Evolutionary conservation across 2,797 vertebrate genomes (phyloP).

Genomic region (Cygnus olor): DNA sequence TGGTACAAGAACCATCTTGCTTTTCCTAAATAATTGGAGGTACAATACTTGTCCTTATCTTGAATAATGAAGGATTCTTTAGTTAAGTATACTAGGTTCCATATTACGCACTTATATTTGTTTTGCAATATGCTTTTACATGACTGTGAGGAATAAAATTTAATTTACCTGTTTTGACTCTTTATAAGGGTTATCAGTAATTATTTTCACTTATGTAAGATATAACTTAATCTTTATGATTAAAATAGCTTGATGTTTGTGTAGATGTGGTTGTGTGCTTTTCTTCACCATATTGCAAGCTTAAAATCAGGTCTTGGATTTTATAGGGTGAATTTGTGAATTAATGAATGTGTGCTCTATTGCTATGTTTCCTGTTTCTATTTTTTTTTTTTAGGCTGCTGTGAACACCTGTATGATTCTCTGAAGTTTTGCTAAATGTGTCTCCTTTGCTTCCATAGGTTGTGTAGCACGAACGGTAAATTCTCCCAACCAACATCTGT

Average conservation of each 20-base stretch:
- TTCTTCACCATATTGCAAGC: neutral
- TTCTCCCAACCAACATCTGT: conserved; percentile 91
- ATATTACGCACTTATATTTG: neutral
- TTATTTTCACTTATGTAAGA: neutral
- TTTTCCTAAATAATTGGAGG: neutral
- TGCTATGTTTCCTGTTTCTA: neutral
- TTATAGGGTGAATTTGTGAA: neutral
- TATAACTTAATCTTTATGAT: neutral
- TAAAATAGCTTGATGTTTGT: neutral
- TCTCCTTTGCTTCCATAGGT: conserved; percentile 74
- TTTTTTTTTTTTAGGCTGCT: neutral
- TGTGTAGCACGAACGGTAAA: conserved; percentile 90
- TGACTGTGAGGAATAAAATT: neutral
- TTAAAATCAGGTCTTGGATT: neutral
- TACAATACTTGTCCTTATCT: neutral
- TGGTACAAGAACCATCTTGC: neutral
- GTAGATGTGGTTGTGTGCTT: neutral
- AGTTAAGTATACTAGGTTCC: neutral
- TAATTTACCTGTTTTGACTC: neutral
- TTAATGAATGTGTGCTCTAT: neutral
- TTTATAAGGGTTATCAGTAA: neutral
- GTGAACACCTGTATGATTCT: neutral
- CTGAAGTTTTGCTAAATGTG: neutral
- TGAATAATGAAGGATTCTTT: neutral
- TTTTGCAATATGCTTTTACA: neutral